Evolutionary conservation across 2,888 invertebrate species (phyloP).

Genomic region (Nasonia oneida): DNA sequence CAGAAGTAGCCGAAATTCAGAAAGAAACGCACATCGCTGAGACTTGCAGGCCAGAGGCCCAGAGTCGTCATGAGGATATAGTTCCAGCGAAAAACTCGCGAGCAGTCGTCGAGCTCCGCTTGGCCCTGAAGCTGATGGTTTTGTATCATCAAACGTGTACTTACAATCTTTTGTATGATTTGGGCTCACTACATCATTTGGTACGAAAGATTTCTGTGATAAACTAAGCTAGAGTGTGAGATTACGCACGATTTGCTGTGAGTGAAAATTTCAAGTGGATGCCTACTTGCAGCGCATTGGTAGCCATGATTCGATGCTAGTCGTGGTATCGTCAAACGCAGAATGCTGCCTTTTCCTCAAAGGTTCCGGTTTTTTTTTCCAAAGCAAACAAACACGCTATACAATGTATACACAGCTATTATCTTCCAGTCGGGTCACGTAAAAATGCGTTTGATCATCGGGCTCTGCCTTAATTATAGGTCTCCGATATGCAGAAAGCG

Average conservation of each 20-base stretch:
- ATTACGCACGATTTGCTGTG: background rate
- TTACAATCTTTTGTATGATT: background rate
- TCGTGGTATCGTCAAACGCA: background rate
- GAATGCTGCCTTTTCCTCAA: background rate
- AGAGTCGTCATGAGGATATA: slow-evolving; percentile 66
- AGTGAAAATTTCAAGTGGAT: background rate
- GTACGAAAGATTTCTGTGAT: background rate
- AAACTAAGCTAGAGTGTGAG: background rate
- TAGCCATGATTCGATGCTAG: background rate
- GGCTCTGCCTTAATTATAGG: background rate
- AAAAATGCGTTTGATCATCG: background rate
- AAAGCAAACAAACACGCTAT: background rate
- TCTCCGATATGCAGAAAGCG: background rate
- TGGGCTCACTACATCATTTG: background rate
- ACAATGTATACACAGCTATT: background rate
- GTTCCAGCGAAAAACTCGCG: slow-evolving; percentile 68
- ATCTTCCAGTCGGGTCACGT: background rate
- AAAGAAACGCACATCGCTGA: slow-evolving; percentile 65
- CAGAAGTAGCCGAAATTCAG: slow-evolving; percentile 69
- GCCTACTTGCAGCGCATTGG: background rate
- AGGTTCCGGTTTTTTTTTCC: background rate
- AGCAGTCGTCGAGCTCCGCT: slow-evolving; percentile 66
- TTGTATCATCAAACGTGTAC: background rate
- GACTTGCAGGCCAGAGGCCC: slow-evolving; percentile 70
- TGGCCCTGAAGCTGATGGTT: slow-evolving; percentile 59